Percentiles rank a stretch among this genome's conserved stretches.
phyloP scores from a whole-genome alignment of 2,113 vertebrate genomes.

The Ammospiza nelsoni region DNA sequence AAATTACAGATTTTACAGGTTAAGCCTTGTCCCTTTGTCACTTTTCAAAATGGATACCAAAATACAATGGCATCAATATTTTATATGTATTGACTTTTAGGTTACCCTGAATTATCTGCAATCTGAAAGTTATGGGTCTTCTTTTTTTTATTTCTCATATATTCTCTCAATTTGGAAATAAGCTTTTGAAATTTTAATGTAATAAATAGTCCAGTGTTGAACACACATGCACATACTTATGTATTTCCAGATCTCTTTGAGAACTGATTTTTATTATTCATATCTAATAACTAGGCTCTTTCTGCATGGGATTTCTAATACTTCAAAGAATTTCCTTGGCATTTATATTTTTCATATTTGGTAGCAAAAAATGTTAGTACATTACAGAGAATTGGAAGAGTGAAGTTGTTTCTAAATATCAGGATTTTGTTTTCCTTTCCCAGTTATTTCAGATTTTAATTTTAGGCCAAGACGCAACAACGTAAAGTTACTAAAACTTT shows the following conservation, averaged over 20 bases:
- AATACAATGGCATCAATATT: background rate
- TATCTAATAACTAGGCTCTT: background rate
- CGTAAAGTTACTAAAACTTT: background rate
- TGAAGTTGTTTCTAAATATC: background rate
- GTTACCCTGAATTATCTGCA: background rate
- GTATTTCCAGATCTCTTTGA: background rate
- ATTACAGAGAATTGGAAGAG: background rate
- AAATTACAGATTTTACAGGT: background rate
- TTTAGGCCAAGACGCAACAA: background rate
- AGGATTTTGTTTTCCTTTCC: background rate
- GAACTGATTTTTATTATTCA: background rate
- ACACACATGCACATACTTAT: background rate
- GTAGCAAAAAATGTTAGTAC: background rate
- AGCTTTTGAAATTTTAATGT: background rate
- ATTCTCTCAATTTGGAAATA: background rate
- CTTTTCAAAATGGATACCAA: background rate
- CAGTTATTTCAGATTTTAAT: background rate
- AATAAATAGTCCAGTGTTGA: background rate
- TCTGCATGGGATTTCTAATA: background rate
- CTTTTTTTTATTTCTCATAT: background rate
- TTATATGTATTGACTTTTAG: background rate
- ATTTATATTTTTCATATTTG: background rate
- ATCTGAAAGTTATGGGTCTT: background rate
- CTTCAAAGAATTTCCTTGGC: background rate
- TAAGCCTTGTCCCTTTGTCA: background rate